Base-by-base conservation (phyloP, 2,113 vertebrate genomes). In the Etheostoma cragini region DNA sequence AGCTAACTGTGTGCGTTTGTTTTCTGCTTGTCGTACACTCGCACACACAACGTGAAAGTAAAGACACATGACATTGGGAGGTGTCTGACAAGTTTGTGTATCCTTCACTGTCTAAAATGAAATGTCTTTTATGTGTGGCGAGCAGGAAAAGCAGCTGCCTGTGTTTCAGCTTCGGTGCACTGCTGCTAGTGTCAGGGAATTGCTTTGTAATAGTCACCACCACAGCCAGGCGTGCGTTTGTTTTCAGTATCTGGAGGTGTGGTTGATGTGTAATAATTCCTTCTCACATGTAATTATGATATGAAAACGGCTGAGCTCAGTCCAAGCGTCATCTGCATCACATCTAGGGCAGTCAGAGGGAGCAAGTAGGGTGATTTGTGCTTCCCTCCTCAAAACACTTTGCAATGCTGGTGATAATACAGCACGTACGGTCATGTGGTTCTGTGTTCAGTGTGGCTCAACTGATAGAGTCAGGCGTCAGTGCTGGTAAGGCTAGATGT, bases 1-100 rank as follows among this genome's bases (percentile, higher is more conserved):
- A 77, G 88, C 90, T 92, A 92, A 82, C 84, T 33, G 72, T 65
- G 33, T 58, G 46, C 52, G 73, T 42, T 62, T 81, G 82, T 74
- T 76, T 72, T 75, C 47, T 30, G 14, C 69, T 38, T 45, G 46
- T 52, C 14, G 58, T 16, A 62, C 63, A 47, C 75, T 45, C 35
- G n/a, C n/a, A 2, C 62, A 47, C 52, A 33, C n/a, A 22, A 26
- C 21, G 16, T 14, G 26, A 6, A 87, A 53, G 68, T 17, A 17
- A 26, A 78, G 54, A 61, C 82, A 24, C 80, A 74, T 66, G 83
- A 77, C 79, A 72, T 4, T 12, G 38, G 26, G 17, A 30, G 47
- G 45, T 57, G 64, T 70, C 30, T 74, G 81, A 69, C 64, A 73
- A 56, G 38, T 56, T 69, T 47, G 33, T 78, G 54, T n/a, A 19